Evolutionary conservation across 2,797 vertebrate species (phyloP).

Genomic region (Tinamus major): DNA sequence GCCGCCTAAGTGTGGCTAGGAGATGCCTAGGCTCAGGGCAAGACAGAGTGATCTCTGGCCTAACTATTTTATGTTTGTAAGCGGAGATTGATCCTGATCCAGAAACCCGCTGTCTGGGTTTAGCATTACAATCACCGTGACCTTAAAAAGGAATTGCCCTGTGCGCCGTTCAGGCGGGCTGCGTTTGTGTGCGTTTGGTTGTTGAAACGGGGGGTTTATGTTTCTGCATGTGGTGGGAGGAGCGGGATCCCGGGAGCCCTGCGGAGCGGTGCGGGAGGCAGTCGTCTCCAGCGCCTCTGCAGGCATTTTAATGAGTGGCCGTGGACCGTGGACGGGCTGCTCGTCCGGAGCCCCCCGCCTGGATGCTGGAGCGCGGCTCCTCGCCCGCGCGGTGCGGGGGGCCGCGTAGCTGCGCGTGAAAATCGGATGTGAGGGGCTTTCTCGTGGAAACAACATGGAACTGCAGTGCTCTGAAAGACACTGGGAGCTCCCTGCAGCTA

Average conservation of each 20-base stretch:
- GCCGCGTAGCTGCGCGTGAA: background rate
- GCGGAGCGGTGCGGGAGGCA: background rate
- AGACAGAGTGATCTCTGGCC: background rate
- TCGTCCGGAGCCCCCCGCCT: background rate
- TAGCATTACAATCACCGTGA: fast-evolving
- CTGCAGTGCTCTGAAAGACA: background rate
- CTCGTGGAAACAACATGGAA: background rate
- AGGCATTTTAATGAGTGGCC: background rate
- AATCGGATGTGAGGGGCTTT: fast-evolving
- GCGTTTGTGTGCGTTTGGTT: background rate
- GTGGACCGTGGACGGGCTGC: fast-evolving
- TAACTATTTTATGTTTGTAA: background rate
- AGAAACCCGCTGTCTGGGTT: background rate
- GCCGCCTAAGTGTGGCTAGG: background rate
- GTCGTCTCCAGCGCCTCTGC: slow-evolving; percentile 8
- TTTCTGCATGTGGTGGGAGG: background rate
- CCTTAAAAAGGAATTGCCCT: background rate
- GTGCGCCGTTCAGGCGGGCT: background rate
- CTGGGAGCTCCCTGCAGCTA: background rate
- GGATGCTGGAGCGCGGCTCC: background rate
- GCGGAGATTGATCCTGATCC: background rate
- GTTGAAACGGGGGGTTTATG: background rate
- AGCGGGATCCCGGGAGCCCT: background rate
- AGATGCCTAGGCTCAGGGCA: background rate
- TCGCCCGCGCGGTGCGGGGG: fast-evolving